Conservation (phyloP, 2,797 vertebrate species). For the Carduelis carduelis region DNA sequence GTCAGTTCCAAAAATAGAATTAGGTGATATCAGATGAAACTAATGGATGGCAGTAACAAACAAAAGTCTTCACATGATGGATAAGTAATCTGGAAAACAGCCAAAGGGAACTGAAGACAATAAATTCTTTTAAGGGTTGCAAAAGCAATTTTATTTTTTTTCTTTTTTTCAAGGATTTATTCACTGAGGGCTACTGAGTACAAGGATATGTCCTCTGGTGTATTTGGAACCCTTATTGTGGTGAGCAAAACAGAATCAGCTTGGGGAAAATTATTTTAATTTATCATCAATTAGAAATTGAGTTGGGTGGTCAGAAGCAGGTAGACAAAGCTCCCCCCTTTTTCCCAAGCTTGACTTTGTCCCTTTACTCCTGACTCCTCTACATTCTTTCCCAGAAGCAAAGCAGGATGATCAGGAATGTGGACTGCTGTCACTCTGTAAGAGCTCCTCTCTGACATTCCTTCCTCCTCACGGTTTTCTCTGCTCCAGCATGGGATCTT, state of each 20-base stretch:
- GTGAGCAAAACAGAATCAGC: neutral
- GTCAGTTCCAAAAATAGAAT: neutral
- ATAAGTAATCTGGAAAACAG: neutral
- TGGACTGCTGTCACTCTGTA: neutral
- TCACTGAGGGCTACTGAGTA: neutral
- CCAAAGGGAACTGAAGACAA: neutral
- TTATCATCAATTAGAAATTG: neutral
- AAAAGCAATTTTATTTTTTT: neutral
- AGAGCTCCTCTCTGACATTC: fast-evolving
- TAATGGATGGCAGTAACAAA: neutral
- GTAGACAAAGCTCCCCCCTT: neutral
- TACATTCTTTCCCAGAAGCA: neutral
- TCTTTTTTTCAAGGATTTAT: neutral
- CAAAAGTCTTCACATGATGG: neutral
- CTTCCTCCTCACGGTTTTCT: neutral
- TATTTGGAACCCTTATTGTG: neutral
- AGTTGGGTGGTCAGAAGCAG: neutral
- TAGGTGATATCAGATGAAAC: neutral
- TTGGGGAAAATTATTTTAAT: neutral
- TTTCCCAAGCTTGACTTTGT: neutral
- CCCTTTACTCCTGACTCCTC: neutral
- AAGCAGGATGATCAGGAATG: neutral
- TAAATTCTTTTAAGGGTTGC: neutral
- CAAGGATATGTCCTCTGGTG: neutral
- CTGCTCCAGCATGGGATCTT: neutral